Base-by-base conservation (phyloP, 1,140 invertebrate species). In the Acromyrmex charruanus region DNA sequence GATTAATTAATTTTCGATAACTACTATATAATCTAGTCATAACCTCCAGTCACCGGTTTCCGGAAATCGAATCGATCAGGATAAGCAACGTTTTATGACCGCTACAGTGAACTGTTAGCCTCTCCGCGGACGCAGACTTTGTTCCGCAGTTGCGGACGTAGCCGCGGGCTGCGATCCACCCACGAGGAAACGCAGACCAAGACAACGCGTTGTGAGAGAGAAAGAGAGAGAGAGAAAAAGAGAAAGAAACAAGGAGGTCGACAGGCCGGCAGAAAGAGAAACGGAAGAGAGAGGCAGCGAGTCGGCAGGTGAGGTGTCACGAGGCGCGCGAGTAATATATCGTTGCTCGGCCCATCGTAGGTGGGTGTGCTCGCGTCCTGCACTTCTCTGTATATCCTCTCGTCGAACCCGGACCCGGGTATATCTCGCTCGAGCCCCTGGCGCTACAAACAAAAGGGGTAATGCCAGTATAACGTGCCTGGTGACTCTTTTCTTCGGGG, bases 301-400 rank as follows among this genome's bases (percentile, higher is more conserved):
- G 82, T 74, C 94, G 93, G 94, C 94, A 95, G 95, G 95, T 95
- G 95, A 95, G 95, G 94, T 95, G 94, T 95, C 95, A 94, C 94
- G 94, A 94, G 92, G 92, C 90, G 94, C 91, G 92, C 94, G 91
- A 93, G 93, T 95, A 94, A 95, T 95, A 94, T 94, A 95, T 95
- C 94, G 94, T 94, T 93, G 90, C 91, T 88, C 74, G 89, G 53
- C 88, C 87, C 91, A 88, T 93, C 91, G 91, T 94, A 94, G 93
- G 93, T 94, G 93, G 93, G 89, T 92, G 89, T 91, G 88, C 90
- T 92, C 87, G 66, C 66, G 87, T 92, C 84, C 77, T 44, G 87
- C 75, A 58, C 85, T 87, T 77, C 82, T 85, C 74, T 87, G 81
- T 87, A 88, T 88, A 72, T 16, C 25, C 69, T 88, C 86, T 89